Conservation (phyloP, 2,797 vertebrate species). For the Semaprochilodus insignis region DNA sequence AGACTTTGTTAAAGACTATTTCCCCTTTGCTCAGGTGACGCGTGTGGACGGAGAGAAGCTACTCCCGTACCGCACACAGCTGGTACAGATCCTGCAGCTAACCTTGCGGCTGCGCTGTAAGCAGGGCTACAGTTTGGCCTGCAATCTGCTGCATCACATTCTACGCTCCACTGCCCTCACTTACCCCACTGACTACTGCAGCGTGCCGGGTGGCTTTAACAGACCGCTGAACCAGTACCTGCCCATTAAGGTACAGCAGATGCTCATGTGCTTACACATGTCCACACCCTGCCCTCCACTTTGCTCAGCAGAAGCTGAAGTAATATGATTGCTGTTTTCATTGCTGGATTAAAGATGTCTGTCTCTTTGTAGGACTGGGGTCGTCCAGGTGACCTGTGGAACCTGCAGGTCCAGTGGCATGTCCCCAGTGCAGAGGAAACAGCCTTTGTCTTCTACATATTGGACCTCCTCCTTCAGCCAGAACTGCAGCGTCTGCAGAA, state of each 20-base stretch:
- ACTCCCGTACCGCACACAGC: constrained; percentile 88
- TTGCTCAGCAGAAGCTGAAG: background rate
- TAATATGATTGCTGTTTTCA: background rate
- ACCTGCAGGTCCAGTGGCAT: constrained; percentile 92
- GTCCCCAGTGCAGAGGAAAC: constrained; percentile 88
- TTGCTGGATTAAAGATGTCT: background rate
- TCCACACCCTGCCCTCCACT: background rate
- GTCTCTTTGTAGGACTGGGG: constrained; percentile 89
- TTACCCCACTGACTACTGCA: constrained; percentile 97
- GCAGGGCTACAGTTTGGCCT: constrained; percentile 92
- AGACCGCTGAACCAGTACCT: constrained; percentile 86
- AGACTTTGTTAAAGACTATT: background rate
- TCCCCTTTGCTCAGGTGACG: constrained; percentile 81
- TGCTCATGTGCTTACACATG: background rate
- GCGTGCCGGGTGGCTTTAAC: constrained; percentile 91
- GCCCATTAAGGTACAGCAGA: constrained; percentile 87
- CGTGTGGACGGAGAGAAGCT: constrained; percentile 96
- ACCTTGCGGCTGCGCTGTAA: constrained; percentile 92
- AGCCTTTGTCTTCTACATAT: constrained; percentile 89
- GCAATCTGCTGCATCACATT: constrained; percentile 93
- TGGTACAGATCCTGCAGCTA: constrained; percentile 88
- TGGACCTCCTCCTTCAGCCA: constrained; percentile 90
- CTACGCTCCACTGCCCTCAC: constrained; percentile 94
- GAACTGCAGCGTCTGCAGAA: constrained; percentile 87
- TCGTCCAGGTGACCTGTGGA: constrained; percentile 89